A percentile compares a stretch with the other conserved stretches of the same genome.
These are phyloP conservation scores for Antechinus stuartii DNA, from an alignment of 2,113 vertebrate genomes.

Conservation along the genomic window DNA sequence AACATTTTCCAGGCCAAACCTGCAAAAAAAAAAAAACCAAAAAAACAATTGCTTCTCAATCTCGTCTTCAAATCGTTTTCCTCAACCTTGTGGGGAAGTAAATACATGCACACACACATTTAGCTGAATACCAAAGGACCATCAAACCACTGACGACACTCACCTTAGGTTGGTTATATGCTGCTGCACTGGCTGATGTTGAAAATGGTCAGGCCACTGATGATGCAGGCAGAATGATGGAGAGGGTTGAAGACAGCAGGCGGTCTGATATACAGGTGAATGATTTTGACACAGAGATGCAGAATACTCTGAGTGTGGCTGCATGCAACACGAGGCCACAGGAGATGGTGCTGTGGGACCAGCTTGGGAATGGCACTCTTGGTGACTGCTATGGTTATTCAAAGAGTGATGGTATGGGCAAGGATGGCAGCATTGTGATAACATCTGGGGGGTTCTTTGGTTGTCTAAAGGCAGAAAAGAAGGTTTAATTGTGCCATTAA, in stretches of 20 bases:
- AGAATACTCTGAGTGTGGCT: constrained; percentile 83
- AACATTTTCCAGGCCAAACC: neutral
- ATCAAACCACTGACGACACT: constrained; percentile 53
- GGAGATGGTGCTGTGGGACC: constrained; percentile 78
- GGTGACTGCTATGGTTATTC: constrained; percentile 86
- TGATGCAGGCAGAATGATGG: constrained; percentile 90
- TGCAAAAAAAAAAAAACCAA: neutral
- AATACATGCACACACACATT: neutral
- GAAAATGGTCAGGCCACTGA: constrained; percentile 93
- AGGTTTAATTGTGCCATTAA: constrained; percentile 85
- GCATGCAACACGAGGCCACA: constrained; percentile 82
- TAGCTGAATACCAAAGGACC: neutral
- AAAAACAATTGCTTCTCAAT: neutral
- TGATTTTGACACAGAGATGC: constrained; percentile 87
- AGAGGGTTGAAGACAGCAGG: constrained; percentile 89
- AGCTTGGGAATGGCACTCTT: constrained; percentile 85
- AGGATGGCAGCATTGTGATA: constrained; percentile 84
- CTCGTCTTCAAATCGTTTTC: neutral
- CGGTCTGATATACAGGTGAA: constrained; percentile 83
- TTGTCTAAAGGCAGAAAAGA: constrained; percentile 85
- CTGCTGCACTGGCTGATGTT: constrained; percentile 88
- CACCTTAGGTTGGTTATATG: constrained; percentile 89
- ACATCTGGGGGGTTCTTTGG: constrained; percentile 83
- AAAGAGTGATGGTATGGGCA: constrained; percentile 89
- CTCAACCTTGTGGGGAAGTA: neutral